Percentiles rank a stretch among this genome's conserved stretches.
These are phyloP conservation scores for Ligdia adustata DNA, from an alignment of 2,888 invertebrate species.

Conservation along the genomic window DNA sequence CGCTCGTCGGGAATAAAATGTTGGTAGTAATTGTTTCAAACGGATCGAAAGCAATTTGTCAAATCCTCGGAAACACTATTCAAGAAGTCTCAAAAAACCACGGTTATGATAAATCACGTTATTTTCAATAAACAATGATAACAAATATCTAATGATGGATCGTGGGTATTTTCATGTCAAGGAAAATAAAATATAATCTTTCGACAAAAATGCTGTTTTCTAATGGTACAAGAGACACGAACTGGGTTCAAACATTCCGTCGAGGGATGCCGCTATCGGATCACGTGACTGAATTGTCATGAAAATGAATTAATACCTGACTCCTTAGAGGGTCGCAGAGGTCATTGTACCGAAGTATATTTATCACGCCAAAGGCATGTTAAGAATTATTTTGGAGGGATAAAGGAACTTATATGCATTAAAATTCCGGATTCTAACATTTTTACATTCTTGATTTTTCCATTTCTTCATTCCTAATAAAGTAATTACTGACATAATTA, in stretches of 20 bases:
- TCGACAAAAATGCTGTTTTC: constrained; percentile 25
- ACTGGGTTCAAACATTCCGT: constrained; percentile 24
- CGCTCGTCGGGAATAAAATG: constrained; percentile 39
- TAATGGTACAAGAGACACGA: constrained; percentile 25
- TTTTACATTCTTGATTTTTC: too few species aligned
- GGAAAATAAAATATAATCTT: constrained; percentile 22
- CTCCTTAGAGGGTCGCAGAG: constrained; percentile 34
- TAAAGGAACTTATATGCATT: not conserved
- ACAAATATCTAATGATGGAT: constrained; percentile 31
- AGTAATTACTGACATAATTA: not conserved
- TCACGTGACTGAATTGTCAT: constrained; percentile 52
- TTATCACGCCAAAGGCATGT: constrained; percentile 1
- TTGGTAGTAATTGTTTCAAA: constrained; percentile 41
- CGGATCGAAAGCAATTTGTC: constrained; percentile 36
- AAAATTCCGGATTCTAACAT: too few species aligned
- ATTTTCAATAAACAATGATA: constrained; percentile 24
- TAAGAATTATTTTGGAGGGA: not conserved
- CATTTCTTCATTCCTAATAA: too few species aligned
- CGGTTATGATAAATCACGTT: constrained; percentile 26
- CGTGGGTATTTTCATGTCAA: constrained; percentile 14
- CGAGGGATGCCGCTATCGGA: constrained; percentile 32
- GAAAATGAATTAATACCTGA: constrained; percentile 39
- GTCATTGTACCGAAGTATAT: constrained; percentile 32
- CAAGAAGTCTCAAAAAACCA: constrained; percentile 24
- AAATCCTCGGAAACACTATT: constrained; percentile 29